Evolutionary conservation across 2,113 vertebrate genomes (phyloP), one percentile per base, ranked within the genome.

Genomic region (Cichladusa arquata): DNA sequence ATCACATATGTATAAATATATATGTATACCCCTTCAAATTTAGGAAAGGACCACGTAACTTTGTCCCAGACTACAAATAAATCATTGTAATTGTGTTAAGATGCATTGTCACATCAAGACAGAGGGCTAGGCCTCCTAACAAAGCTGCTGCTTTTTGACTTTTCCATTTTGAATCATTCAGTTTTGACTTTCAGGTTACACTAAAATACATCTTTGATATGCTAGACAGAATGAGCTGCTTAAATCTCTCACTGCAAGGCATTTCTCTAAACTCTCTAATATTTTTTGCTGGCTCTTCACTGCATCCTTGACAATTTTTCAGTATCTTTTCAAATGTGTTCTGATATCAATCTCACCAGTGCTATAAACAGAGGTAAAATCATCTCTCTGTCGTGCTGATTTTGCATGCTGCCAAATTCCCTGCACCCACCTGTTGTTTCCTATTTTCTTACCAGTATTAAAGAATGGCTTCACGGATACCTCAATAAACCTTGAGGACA

Each of bases 161-260:
- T 97, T 89, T 90, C 62, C 34, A 18, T 86, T 95, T 90, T 96
- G 88, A 94, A 90, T 96, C 93, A 96, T 95, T 94, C 90, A 88
- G 94, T 91, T 96, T 95, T 96, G 94, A 96, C 94, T 94, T 96
- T 95, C 91, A 95, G 65, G 77, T 86, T 93, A 72, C 65, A 85
- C 47, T 89, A 91, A 96, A 93, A 95, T 89, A 51, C 89, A 76
- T 88, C 70, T 90, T 95, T 91, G 54, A 91, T 92, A 94, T 88
- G 58, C 91, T 85, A 93, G 74, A 50, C 69, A 82, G 87, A 90
- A 91, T 51, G 78, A 94, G 34, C 62, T 88, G 87, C 74, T 95
- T 84, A 94, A 92, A 90, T 95, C 70, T 94, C 54, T 92, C 81
- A 92, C 62, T 83, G 62, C 31, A 82, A 95, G 53, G 44, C 78